A percentile compares a stretch with the other conserved stretches of the same genome.
Conservation (phyloP, 2,797 vertebrate species). For the Bufotes viridis region DNA sequence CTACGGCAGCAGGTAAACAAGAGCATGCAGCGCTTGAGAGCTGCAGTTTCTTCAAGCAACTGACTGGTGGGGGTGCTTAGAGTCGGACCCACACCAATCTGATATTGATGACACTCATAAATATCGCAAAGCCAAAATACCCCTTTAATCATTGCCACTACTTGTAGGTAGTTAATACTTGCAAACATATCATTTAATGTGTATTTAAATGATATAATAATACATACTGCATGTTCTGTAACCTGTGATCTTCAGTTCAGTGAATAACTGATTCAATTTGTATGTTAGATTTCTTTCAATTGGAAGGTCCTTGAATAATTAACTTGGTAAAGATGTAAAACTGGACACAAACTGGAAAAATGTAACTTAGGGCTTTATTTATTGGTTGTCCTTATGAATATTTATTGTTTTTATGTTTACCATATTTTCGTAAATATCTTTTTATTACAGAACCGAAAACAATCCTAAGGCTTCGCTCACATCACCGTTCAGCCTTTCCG, state of each 20-base stretch:
- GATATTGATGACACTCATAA: too few relatives aligned
- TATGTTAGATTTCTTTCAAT: not conserved
- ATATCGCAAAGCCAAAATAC: too few relatives aligned
- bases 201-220: not conserved
- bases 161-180: not conserved
- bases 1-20: too few relatives aligned
- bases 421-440: not conserved
- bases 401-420: not conserved
- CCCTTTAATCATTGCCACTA: not conserved
- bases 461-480: too few relatives aligned
- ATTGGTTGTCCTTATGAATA: not conserved
- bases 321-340: not conserved
- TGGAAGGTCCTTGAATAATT: not conserved
- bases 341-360: slow-evolving; percentile 1
- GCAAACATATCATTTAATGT: not conserved
- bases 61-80: too few relatives aligned
- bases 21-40: too few relatives aligned
- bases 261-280: not conserved
- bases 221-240: not conserved
- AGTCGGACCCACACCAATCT: too few relatives aligned
- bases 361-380: not conserved
- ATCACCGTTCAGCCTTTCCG: too few relatives aligned
- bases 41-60: too few relatives aligned
- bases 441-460: not conserved
- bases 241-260: not conserved